Evolutionary conservation across 1,140 invertebrate genomes (phyloP).

Genomic region (Trialeurodes vaporariorum): DNA sequence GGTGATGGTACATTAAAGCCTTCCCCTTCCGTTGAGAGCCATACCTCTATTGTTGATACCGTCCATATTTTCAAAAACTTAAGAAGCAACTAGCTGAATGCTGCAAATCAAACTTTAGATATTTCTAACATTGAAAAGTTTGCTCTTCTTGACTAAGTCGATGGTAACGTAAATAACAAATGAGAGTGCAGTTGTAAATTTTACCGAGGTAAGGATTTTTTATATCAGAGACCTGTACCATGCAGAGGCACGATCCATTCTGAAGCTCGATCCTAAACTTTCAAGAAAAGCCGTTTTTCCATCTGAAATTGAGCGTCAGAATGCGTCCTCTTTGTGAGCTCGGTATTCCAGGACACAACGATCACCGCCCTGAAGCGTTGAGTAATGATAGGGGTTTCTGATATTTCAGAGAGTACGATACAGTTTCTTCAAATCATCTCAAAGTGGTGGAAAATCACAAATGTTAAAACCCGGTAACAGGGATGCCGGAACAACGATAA

Average conservation of each 20-base stretch:
- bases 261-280: background rate
- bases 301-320: background rate
- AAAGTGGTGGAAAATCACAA: background rate
- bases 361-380: background rate
- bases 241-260: background rate
- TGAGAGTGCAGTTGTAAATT: background rate
- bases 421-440: background rate
- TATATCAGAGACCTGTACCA: background rate
- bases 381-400: background rate
- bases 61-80: background rate
- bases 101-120: background rate
- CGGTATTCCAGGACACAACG: background rate
- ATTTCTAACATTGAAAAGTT: background rate
- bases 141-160: background rate
- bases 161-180: no score
- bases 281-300: background rate
- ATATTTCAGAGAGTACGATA: background rate
- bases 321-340: background rate
- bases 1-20: background rate
- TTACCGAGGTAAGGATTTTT: background rate
- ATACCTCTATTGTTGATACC: background rate
- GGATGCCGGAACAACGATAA: background rate
- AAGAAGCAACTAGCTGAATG: background rate
- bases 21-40: background rate
- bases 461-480: background rate